phyloP scores from a whole-genome alignment of 2,113 vertebrate genomes.

The Indri indri region DNA sequence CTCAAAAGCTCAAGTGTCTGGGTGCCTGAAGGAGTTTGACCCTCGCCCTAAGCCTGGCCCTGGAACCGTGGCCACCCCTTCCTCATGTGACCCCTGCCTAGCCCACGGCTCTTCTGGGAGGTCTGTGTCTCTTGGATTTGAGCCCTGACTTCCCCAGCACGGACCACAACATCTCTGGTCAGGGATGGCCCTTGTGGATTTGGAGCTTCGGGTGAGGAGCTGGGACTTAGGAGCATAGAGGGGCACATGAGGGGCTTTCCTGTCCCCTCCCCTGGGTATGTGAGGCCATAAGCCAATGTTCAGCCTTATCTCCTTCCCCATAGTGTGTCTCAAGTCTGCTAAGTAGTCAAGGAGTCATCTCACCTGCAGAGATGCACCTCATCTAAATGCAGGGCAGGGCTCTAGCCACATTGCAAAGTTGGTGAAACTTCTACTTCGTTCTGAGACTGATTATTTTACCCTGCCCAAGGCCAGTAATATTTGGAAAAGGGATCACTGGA shows the following conservation, averaged over 20 bases:
- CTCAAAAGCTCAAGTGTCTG: constrained; percentile 76
- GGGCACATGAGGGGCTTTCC: neutral
- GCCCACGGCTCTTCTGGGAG: neutral
- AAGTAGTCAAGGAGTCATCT: neutral
- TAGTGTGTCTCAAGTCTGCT: neutral
- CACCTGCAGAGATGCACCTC: neutral
- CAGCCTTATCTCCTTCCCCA: neutral
- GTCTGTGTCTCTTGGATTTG: constrained; percentile 50
- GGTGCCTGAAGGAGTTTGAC: constrained; percentile 58
- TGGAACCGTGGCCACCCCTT: constrained; percentile 1
- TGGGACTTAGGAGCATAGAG: neutral
- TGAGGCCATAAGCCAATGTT: neutral
- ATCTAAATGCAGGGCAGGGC: neutral
- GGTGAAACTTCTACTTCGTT: neutral
- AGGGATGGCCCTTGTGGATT: neutral
- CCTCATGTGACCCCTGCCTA: neutral
- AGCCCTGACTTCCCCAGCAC: neutral
- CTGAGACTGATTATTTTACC: neutral
- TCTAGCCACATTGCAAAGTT: neutral
- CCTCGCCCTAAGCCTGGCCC: constrained; percentile 51
- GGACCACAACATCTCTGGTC: neutral
- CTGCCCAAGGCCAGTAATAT: neutral
- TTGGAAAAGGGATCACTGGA: neutral
- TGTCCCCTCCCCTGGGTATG: neutral
- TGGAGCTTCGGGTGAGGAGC: neutral